Percentiles rank a stretch among this genome's conserved stretches.
These are phyloP conservation scores for Zoanthus solanderi DNA, from an alignment of 92 coral and sea anemone genomes.

Conservation along the genomic window DNA sequence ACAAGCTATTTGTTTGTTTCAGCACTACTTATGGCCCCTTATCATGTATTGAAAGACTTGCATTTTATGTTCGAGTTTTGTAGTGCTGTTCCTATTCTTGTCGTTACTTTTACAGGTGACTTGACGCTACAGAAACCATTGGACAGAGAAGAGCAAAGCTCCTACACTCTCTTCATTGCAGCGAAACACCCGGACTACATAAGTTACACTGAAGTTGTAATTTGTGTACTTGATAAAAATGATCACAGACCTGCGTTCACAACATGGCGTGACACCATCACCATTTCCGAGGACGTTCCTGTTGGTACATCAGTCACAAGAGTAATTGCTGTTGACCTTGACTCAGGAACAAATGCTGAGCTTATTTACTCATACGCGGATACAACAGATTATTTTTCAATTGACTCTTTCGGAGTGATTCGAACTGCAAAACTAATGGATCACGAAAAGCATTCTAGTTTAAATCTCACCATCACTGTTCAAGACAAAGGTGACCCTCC, in stretches of 20 bases:
- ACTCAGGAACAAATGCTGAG: constrained; percentile 60
- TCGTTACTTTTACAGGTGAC: constrained; percentile 51
- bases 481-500: constrained; percentile 58
- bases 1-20: too few relatives aligned
- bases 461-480: constrained; percentile 49
- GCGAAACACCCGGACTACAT: constrained; percentile 54
- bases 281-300: constrained; percentile 57
- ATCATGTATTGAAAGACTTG: background rate
- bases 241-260: constrained; percentile 70
- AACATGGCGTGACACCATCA: constrained; percentile 38
- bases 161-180: constrained; percentile 56
- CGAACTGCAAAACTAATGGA: constrained; percentile 42
- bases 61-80: background rate
- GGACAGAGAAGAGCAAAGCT: constrained; percentile 59
- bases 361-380: constrained; percentile 46
- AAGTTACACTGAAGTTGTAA: constrained; percentile 49
- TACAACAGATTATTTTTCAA: constrained; percentile 44
- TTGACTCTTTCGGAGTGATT: constrained; percentile 50
- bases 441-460: constrained; percentile 42
- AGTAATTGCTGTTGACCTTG: constrained; percentile 58
- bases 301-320: constrained; percentile 50
- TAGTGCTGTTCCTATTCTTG: background rate
- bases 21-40: too few relatives aligned
- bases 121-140: constrained; percentile 46
- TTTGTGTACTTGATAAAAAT: constrained; percentile 65